These are phyloP conservation scores for Pinctada fucata DNA, from an alignment of 2,888 invertebrate species.

Conservation along the genomic window DNA sequence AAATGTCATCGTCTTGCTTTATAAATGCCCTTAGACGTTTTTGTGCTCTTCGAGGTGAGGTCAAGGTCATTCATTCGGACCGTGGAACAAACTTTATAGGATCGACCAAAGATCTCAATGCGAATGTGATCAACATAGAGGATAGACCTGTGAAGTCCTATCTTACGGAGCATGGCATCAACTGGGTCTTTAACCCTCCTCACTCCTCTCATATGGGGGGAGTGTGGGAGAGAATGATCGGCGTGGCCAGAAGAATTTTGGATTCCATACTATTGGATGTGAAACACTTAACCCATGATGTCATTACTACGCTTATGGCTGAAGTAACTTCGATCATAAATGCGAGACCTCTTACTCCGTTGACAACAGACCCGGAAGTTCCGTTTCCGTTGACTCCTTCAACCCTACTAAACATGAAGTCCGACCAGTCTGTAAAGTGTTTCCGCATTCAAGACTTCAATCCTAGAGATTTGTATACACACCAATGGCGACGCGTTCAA, in stretches of 20 bases:
- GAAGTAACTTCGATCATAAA: constrained; percentile 41
- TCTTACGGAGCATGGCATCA: constrained; percentile 5
- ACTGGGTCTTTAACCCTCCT: constrained; percentile 30
- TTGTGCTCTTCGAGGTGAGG: constrained; percentile 23
- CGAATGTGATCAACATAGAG: constrained; percentile 6
- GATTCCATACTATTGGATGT: not conserved
- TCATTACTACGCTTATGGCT: constrained; percentile 33
- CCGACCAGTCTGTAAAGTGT: not conserved
- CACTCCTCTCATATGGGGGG: no score
- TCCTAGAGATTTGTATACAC: constrained; percentile 21
- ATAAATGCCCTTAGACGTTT: constrained; percentile 27
- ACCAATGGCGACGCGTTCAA: constrained; percentile 30
- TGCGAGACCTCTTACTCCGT: constrained; percentile 27
- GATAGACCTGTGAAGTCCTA: constrained; percentile 7
- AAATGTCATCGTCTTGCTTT: constrained; percentile 9
- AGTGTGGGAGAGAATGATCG: no score
- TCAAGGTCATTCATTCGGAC: constrained; percentile 31
- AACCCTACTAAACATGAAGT: constrained; percentile 26
- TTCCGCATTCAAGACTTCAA: constrained; percentile 10
- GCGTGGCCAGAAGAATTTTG: no score
- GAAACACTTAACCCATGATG: constrained; percentile 35
- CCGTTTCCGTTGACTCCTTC: constrained; percentile 27
- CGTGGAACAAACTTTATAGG: constrained; percentile 37
- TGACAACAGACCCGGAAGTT: constrained; percentile 30
- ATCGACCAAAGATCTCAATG: constrained; percentile 21